These are phyloP conservation scores for Calvadosia cruxmelitensis DNA, from an alignment of 30 jellyfish, hydroid and myxozoan species.

Conservation along the genomic window DNA sequence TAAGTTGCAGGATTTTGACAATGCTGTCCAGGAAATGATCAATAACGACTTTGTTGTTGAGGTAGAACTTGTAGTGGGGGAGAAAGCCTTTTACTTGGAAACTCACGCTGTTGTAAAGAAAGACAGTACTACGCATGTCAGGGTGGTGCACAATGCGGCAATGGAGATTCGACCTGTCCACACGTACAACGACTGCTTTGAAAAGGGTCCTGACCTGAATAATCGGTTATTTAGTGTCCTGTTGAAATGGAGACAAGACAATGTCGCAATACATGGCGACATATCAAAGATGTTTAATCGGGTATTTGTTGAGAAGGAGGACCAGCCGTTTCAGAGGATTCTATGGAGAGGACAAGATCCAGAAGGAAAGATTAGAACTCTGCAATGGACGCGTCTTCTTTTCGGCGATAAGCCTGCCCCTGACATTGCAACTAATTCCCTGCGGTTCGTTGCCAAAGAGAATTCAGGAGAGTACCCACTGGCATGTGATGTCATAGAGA, in stretches of 20 bases:
- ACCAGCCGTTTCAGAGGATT: conserved; percentile 37
- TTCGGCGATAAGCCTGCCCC: conserved; percentile 58
- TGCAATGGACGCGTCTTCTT: conserved; percentile 21
- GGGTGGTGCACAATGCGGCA: conserved; percentile 1
- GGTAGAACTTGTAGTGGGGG: background rate
- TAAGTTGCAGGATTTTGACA: conserved; percentile 8
- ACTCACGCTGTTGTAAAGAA: background rate
- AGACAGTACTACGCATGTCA: background rate
- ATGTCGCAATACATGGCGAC: conserved; percentile 24
- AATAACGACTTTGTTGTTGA: no score
- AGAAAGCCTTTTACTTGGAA: background rate
- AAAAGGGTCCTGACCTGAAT: background rate
- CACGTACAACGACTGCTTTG: background rate
- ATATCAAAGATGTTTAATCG: conserved; percentile 31
- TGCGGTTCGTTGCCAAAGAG: conserved; percentile 21
- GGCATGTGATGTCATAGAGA: conserved; percentile 18
- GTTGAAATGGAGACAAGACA: background rate
- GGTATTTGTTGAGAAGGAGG: conserved; percentile 6
- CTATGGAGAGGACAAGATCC: conserved; percentile 24
- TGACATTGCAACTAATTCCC: conserved; percentile 33
- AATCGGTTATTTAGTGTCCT: background rate
- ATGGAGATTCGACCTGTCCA: background rate
- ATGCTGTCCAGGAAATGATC: no score
- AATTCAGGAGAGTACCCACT: conserved; percentile 9
- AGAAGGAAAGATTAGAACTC: conserved; percentile 9